These are phyloP conservation scores for Ictidomys tridecemlineatus DNA, from an alignment of 2,113 vertebrate genomes.

Conservation along the genomic window DNA sequence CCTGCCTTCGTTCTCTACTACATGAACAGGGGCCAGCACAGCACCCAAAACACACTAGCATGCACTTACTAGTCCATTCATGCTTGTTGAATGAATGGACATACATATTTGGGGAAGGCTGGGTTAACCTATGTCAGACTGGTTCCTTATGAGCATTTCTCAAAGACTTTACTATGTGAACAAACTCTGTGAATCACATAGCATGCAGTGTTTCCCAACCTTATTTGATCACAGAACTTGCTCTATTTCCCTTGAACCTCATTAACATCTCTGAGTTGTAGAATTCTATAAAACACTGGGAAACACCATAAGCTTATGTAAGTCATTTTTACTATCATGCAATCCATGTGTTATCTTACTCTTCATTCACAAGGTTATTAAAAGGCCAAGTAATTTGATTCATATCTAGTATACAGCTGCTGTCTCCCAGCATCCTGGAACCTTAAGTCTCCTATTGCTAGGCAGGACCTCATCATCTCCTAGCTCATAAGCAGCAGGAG, in stretches of 20 bases:
- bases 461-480: not conserved
- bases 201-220: conserved; percentile 1
- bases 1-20: not conserved
- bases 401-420: not conserved
- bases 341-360: conserved; percentile 36
- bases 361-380: conserved; percentile 31
- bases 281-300: conserved; percentile 47
- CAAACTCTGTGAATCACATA: conserved; percentile 54
- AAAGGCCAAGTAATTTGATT: conserved; percentile 56
- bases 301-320: conserved; percentile 50
- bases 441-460: not conserved
- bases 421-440: not conserved
- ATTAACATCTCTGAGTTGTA: conserved; percentile 24
- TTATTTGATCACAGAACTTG: conserved; percentile 39
- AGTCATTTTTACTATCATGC: conserved; percentile 20
- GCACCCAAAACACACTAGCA: not conserved
- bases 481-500: not conserved
- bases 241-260: conserved; percentile 22
- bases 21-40: not conserved
- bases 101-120: not conserved
- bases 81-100: not conserved
- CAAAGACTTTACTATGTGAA: conserved; percentile 13
- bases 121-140: conserved; percentile 6
- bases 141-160: not conserved
- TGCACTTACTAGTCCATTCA: not conserved